Conservation (phyloP, 2,888 invertebrate genomes). For the Melinaea menophilus region DNA sequence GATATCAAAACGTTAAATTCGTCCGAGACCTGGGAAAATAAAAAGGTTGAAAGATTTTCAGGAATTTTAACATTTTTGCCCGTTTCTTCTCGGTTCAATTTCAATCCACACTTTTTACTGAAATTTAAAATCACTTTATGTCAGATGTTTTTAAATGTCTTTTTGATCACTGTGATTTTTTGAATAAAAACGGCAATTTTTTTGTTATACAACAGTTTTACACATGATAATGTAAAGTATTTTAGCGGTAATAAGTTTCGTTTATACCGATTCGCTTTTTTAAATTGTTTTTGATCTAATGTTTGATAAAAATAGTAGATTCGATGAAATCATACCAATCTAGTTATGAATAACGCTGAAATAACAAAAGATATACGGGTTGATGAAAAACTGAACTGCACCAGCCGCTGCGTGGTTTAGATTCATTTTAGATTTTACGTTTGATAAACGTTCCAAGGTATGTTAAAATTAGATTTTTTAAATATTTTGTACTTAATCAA, state of each 20-base stretch:
- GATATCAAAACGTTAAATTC: not conserved
- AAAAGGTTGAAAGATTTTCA: not conserved
- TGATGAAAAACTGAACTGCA: too few species aligned
- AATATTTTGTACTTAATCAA: too few species aligned
- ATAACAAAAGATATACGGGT: not conserved
- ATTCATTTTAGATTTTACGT: too few species aligned
- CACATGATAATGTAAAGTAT: not conserved
- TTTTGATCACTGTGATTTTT: too few species aligned
- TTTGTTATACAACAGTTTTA: not conserved
- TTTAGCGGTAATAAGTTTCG: not conserved
- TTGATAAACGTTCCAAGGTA: too few species aligned
- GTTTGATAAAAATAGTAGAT: not conserved
- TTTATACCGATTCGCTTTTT: too few species aligned
- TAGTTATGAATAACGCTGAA: not conserved
- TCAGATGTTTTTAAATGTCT: too few species aligned
- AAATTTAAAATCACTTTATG: not conserved
- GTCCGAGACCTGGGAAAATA: not conserved
- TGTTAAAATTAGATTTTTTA: too few species aligned
- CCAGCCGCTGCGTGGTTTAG: too few species aligned
- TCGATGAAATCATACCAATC: not conserved
- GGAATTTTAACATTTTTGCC: not conserved
- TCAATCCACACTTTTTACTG: not conserved
- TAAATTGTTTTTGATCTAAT: not conserved
- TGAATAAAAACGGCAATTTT: too few species aligned
- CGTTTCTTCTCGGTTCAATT: not conserved